Conservation (phyloP, 2,888 invertebrate species). For the Copidosoma aretas region DNA sequence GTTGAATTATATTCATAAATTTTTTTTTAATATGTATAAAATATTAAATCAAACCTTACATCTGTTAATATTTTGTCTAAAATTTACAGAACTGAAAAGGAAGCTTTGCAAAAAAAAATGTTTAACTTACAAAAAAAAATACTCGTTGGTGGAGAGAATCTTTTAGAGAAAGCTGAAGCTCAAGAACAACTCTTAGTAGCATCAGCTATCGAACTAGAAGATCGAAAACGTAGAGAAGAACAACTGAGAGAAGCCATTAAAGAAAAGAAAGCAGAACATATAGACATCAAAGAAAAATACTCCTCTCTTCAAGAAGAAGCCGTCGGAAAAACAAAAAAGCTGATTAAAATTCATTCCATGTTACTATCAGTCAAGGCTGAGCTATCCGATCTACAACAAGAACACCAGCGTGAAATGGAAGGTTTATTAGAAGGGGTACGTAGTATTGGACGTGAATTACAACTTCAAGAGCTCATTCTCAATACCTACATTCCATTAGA, state of each 20-base stretch:
- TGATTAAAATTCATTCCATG: constrained; percentile 87
- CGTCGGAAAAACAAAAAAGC: constrained; percentile 88
- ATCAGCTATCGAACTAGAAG: constrained; percentile 82
- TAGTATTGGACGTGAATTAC: constrained; percentile 87
- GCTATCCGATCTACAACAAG: constrained; percentile 85
- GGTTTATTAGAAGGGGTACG: constrained; percentile 92
- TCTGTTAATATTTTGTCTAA: too few relatives aligned
- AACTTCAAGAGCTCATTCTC: constrained; percentile 87
- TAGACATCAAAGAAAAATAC: constrained; percentile 94
- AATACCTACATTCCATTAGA: constrained; percentile 93
- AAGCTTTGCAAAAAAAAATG: constrained; percentile 83
- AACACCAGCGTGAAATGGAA: constrained; percentile 97
- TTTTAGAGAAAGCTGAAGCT: constrained; percentile 94
- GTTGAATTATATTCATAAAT: too few relatives aligned
- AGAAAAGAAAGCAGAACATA: constrained; percentile 90
- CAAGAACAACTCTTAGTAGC: constrained; percentile 90
- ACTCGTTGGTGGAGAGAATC: constrained; percentile 96
- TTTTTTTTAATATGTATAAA: too few relatives aligned
- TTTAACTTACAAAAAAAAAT: constrained; percentile 93
- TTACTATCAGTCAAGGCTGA: constrained; percentile 86
- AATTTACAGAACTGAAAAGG: constrained; percentile 73
- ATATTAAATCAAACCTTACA: too few relatives aligned
- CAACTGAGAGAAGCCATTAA: constrained; percentile 81
- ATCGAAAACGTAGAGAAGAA: constrained; percentile 79
- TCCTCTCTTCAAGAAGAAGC: constrained; percentile 94